A percentile compares a stretch with the other conserved stretches of the same genome.
Evolutionary conservation across 2,113 vertebrate species (phyloP).

Genomic region (Morone chrysops): DNA sequence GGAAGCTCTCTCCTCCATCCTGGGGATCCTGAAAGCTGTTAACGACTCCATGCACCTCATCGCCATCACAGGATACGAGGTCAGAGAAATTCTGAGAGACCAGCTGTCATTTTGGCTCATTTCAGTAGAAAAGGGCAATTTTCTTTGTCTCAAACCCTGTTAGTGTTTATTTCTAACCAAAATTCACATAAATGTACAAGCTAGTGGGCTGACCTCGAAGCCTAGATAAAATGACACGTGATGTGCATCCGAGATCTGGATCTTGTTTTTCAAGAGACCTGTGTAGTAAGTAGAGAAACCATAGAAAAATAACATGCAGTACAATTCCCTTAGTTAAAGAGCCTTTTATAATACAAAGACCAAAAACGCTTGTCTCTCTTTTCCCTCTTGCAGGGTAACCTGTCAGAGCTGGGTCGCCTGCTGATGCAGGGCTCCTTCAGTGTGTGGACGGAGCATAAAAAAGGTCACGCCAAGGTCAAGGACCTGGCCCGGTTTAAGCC

Average conservation of each 20-base stretch:
- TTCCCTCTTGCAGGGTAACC: conserved; percentile 87
- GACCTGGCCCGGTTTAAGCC: conserved; percentile 98
- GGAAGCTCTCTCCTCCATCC: conserved; percentile 94
- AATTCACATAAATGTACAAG: too few species aligned
- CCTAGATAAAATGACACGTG: too few species aligned
- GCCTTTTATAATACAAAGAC: background rate
- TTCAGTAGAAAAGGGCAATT: background rate
- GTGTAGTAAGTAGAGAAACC: too few species aligned
- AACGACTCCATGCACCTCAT: conserved; percentile 99
- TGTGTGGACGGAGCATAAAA: conserved; percentile 98
- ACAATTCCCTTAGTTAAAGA: too few species aligned
- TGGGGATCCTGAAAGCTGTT: conserved; percentile 98
- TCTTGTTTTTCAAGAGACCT: too few species aligned
- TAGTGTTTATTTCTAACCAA: too few species aligned
- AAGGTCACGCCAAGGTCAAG: conserved; percentile 96
- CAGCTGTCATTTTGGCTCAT: background rate
- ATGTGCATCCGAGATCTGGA: too few species aligned
- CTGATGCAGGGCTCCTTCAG: conserved; percentile 98
- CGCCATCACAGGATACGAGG: conserved; percentile 98
- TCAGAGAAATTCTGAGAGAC: conserved; percentile 66
- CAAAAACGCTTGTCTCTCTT: background rate
- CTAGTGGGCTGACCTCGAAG: too few species aligned
- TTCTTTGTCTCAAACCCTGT: background rate
- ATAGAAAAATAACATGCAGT: too few species aligned
- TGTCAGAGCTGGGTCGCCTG: conserved; percentile 93